phyloP scores from a whole-genome alignment of 1,140 invertebrate genomes.

The Sarcophaga peregrina region DNA sequence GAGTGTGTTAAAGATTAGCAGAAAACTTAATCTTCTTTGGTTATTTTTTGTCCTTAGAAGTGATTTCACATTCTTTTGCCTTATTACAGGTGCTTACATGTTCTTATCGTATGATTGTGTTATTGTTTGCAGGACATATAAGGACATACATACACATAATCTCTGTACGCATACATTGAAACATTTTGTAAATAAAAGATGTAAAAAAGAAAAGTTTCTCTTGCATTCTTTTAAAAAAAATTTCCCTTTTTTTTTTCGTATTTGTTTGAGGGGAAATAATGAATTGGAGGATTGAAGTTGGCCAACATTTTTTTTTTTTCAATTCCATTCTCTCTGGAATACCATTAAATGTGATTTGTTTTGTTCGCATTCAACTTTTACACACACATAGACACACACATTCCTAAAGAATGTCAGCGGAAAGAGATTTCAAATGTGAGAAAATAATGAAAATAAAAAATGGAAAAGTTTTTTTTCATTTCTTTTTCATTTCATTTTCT shows the following conservation, averaged over 20 bases:
- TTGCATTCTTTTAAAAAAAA: not conserved
- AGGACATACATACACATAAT: not conserved
- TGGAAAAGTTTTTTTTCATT: not conserved
- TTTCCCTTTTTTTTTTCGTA: too few relatives aligned
- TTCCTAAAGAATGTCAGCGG: not conserved
- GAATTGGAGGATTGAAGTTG: not conserved
- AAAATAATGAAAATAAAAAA: not conserved
- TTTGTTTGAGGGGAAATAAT: not conserved
- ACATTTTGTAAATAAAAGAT: not conserved
- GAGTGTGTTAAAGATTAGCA: too few relatives aligned
- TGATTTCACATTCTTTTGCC: not conserved
- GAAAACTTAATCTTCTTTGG: not conserved
- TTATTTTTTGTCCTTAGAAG: not conserved
- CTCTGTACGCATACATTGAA: not conserved
- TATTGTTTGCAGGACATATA: not conserved
- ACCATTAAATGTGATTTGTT: slow-evolving; percentile 20
- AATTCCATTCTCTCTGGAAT: not conserved
- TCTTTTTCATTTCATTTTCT: not conserved
- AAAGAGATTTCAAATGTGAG: not conserved
- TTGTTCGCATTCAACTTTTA: not conserved
- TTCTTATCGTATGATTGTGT: not conserved
- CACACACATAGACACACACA: too few relatives aligned
- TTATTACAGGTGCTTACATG: slow-evolving; percentile 20
- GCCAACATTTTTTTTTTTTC: not conserved
- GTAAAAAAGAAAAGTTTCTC: not conserved